Evolutionary conservation across 2,888 invertebrate species (phyloP), one percentile per base, ranked within the genome.

Genomic region (Uropetala carovei): DNA sequence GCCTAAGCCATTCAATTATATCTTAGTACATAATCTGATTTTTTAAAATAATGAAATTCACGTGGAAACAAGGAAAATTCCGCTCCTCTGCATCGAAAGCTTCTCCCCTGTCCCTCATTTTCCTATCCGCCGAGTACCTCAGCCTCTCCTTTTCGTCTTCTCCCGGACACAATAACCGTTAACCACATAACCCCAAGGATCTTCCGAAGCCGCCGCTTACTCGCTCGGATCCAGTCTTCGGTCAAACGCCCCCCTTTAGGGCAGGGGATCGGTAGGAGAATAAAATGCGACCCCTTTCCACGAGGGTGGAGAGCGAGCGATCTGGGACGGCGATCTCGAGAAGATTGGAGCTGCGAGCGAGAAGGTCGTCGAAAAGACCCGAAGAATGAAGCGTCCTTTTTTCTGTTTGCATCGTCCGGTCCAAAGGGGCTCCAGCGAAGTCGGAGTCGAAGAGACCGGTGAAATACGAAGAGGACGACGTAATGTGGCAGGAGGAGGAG

Each of bases 221-320:
- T 64, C 68, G 22, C 18, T 68, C 22, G 75, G 75, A 75, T 75
- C 75, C 75, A 13, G 18, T 64, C 64, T 64, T 22, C 75, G 27
- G 75, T 27, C 75, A 75, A 75, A 75, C 75, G 75, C 75, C 22
- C 75, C 75, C 18, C 22, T 3, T 5, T n/a, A n/a, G 75, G 75
- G 75, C 27, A 43, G 43, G 43, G 43, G 43, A 43, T 10, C 75
- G 75, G n/a, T n/a, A 27, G 18, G 13, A 14, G 75, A 75, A 75
- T 75, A 75, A 75, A 75, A 75, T 75, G 75, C 75, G 75, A 75
- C 75, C 64, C 64, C 18, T n/a, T 64, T 64, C 68, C 75, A 75
- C 75, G 75, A 27, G 10, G 27, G 22, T 27, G 75, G 22, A 27
- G 75, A 27, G 10, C 13, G 22, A 75, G 75, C 75, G 75, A 75